Conservation (phyloP, 2,797 vertebrate species). For the Rhyacichthys aspro region DNA sequence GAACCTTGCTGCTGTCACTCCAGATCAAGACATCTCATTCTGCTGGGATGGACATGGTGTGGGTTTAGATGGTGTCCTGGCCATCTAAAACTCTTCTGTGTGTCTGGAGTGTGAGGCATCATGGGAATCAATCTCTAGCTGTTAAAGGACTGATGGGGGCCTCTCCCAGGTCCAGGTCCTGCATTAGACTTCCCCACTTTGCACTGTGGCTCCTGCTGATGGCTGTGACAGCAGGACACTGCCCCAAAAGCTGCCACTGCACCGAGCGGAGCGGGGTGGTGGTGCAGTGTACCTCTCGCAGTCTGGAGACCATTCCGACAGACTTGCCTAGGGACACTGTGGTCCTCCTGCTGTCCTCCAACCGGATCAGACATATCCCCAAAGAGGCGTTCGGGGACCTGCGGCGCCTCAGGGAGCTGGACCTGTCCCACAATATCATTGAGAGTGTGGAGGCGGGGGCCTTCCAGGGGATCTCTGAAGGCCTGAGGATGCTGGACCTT, state of each 20-base stretch:
- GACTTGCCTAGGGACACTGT: conserved; percentile 89
- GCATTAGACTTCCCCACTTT: conserved; percentile 13
- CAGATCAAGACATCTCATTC: no score
- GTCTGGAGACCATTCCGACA: conserved; percentile 87
- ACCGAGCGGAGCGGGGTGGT: conserved; percentile 84
- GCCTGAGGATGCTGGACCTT: conserved; percentile 87
- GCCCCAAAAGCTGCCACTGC: conserved; percentile 88
- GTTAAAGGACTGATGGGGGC: conserved; percentile 55
- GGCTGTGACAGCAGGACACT: conserved; percentile 21
- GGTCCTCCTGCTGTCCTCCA: conserved; percentile 89
- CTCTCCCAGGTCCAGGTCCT: conserved; percentile 26
- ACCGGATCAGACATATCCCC: conserved; percentile 88
- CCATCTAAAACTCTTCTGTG: no score
- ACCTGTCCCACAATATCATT: conserved; percentile 90
- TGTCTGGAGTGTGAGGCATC: conserved; percentile 4
- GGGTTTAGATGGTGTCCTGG: no score
- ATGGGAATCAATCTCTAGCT: conserved; percentile 14
- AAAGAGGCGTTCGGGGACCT: conserved; percentile 88
- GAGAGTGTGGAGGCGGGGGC: conserved; percentile 88
- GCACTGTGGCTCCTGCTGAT: conserved; percentile 37
- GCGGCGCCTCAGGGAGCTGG: conserved; percentile 87
- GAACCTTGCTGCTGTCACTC: no score
- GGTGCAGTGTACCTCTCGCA: conserved; percentile 91
- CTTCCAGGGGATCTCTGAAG: conserved; percentile 88
- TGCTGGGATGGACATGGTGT: no score